These are phyloP conservation scores for Globodera rostochiensis DNA, from an alignment of 1,140 invertebrate genomes.

Conservation along the genomic window DNA sequence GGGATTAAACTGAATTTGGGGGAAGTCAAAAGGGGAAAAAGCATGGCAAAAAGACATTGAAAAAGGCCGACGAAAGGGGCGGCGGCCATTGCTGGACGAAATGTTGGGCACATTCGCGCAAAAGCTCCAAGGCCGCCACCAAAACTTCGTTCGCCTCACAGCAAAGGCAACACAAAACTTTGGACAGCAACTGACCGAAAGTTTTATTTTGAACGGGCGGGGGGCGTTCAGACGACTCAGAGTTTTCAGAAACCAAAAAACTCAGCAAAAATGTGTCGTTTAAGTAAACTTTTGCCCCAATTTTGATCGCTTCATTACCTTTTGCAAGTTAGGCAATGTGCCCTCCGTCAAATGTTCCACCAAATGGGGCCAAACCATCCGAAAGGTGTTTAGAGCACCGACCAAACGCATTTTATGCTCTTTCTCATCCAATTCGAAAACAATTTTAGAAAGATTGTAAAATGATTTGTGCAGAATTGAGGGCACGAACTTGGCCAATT, in stretches of 20 bases:
- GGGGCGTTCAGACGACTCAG: no score
- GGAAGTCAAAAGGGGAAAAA: neutral
- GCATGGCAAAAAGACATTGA: neutral
- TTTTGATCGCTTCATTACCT: neutral
- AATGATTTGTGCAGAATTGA: constrained; percentile 44
- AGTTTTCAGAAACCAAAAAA: no score
- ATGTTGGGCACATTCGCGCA: constrained; percentile 19
- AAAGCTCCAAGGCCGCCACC: constrained; percentile 31
- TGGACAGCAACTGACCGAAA: constrained; percentile 34
- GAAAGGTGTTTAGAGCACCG: constrained; percentile 35
- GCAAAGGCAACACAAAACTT: constrained; percentile 38
- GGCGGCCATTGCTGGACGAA: neutral
- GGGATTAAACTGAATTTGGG: neutral
- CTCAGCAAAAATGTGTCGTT: no score
- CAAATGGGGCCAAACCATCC: constrained; percentile 31
- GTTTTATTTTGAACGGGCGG: neutral
- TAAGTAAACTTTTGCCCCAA: no score
- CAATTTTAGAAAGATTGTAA: constrained; percentile 21
- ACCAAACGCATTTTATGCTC: constrained; percentile 30
- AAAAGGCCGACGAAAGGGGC: constrained; percentile 4
- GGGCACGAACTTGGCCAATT: constrained; percentile 36
- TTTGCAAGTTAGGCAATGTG: constrained; percentile 17
- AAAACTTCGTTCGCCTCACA: constrained; percentile 34
- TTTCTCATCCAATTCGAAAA: constrained; percentile 29
- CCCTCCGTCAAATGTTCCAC: constrained; percentile 32